phyloP scores from a whole-genome alignment of 2,888 invertebrate species.

The Macaria liturata region DNA sequence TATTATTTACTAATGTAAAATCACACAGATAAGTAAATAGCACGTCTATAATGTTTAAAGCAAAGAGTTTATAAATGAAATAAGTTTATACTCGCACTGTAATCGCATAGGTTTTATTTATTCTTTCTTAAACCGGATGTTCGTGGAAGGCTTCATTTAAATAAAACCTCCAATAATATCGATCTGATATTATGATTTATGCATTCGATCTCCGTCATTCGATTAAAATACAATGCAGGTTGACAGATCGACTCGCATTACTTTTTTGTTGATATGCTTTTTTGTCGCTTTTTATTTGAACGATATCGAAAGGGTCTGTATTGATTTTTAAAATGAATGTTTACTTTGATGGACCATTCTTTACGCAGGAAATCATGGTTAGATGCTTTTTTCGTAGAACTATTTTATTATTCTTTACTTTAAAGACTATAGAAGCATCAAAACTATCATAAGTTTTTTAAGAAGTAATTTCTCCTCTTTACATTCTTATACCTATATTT shows the following conservation, averaged over 20 bases:
- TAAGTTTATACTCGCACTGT: too few relatives aligned
- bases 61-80: too few relatives aligned
- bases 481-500: too few relatives aligned
- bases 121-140: background rate
- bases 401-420: too few relatives aligned
- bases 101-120: too few relatives aligned
- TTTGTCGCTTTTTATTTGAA: slow-evolving; percentile 71
- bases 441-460: too few relatives aligned
- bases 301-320: slow-evolving; percentile 74
- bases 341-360: slow-evolving; percentile 70
- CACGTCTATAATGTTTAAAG: too few relatives aligned
- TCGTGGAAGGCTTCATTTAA: slow-evolving; percentile 24
- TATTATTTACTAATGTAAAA: too few relatives aligned
- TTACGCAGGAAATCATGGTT: slow-evolving; percentile 39
- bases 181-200: slow-evolving; percentile 54
- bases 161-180: slow-evolving; percentile 22
- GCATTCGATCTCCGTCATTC: slow-evolving; percentile 49
- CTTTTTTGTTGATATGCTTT: slow-evolving; percentile 52
- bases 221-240: slow-evolving; percentile 70
- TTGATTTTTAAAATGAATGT: slow-evolving; percentile 75
- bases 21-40: too few relatives aligned
- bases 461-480: too few relatives aligned
- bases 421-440: too few relatives aligned
- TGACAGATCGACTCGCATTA: slow-evolving; percentile 73
- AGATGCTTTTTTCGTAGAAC: too few relatives aligned